These are phyloP conservation scores for Pachyuromys duprasi DNA, from an alignment of 2,797 vertebrate species.

Conservation along the genomic window DNA sequence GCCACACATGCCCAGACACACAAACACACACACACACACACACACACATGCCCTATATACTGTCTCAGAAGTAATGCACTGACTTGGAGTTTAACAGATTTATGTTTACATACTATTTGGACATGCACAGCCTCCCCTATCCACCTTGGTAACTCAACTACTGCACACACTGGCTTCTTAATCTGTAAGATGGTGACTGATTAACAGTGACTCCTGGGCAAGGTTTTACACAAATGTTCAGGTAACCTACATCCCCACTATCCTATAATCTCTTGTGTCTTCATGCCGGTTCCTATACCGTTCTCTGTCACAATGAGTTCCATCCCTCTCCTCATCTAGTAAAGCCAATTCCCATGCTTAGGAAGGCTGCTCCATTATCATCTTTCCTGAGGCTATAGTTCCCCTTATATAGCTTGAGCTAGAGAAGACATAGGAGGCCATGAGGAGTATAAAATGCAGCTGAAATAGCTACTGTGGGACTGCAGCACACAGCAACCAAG, in stretches of 20 bases:
- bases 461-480: neutral
- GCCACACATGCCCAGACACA: neutral
- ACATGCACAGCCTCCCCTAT: neutral
- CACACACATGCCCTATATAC: no score
- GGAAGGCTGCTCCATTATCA: neutral
- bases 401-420: neutral
- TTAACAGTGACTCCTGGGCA: neutral
- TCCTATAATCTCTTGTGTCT: rapidly evolving
- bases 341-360: neutral
- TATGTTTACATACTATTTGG: neutral
- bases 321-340: neutral
- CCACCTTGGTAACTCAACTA: neutral
- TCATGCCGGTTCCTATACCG: neutral
- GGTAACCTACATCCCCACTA: neutral
- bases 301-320: neutral
- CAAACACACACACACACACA: neutral
- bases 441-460: no score
- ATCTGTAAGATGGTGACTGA: neutral
- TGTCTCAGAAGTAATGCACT: neutral
- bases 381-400: neutral
- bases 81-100: neutral
- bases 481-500: neutral
- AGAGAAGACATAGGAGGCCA: neutral
- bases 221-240: neutral
- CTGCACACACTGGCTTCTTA: neutral